These are phyloP conservation scores for Stratiolaelaps scimitus DNA, from an alignment of 1,140 invertebrate species.

Conservation along the genomic window DNA sequence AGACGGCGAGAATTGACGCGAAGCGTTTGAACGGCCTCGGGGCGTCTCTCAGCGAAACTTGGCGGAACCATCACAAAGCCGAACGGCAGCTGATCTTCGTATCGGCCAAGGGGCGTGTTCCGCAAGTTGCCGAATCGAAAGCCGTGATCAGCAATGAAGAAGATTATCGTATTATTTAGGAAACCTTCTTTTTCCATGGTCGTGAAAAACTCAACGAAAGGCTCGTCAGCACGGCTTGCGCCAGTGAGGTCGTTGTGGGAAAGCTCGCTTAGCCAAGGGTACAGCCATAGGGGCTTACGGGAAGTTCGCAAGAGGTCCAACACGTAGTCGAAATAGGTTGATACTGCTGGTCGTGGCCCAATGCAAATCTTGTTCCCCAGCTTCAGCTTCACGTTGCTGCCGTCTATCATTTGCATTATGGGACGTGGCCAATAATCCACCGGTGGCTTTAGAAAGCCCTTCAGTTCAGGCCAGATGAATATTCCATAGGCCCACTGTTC, in stretches of 20 bases:
- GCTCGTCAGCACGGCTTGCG: not conserved
- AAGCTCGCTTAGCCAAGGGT: constrained; percentile 13
- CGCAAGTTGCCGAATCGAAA: constrained; percentile 40
- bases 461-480: constrained; percentile 16
- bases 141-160: constrained; percentile 42
- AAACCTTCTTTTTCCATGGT: constrained; percentile 30
- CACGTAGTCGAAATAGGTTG: constrained; percentile 7
- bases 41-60: not conserved
- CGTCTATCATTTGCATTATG: constrained; percentile 7
- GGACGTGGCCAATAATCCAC: constrained; percentile 21
- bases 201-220: not conserved
- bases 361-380: not conserved
- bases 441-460: not conserved
- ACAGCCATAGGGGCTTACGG: not conserved
- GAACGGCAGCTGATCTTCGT: constrained; percentile 41
- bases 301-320: not conserved
- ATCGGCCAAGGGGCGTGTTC: constrained; percentile 39
- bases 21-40: not conserved
- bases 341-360: not conserved
- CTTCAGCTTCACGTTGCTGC: not conserved
- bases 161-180: constrained; percentile 37
- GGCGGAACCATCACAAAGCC: not conserved
- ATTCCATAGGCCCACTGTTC: constrained; percentile 20
- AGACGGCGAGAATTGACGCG: not conserved
- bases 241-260: constrained; percentile 8